phyloP scores from a whole-genome alignment of 1,140 invertebrate species.

The Globodera rostochiensis region DNA sequence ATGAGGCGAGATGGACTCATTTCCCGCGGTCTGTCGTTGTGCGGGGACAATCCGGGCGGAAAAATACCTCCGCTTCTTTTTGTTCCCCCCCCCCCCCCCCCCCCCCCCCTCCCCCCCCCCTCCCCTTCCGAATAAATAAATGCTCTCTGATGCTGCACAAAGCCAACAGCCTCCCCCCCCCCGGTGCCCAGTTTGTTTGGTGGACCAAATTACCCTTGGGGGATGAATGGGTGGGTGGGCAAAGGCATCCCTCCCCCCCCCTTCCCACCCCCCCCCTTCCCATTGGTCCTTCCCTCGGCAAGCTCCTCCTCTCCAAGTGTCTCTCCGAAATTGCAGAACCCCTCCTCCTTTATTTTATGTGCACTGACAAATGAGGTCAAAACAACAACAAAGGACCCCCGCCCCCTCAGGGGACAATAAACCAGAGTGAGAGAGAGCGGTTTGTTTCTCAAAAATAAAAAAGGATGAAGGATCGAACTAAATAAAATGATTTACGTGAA shows the following conservation, averaged over 20 bases:
- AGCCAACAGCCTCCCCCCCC: no score
- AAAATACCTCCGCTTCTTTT: background rate
- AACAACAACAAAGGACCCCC: no score
- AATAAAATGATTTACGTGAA: background rate
- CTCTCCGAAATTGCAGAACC: background rate
- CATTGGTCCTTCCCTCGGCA: background rate
- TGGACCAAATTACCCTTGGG: no score
- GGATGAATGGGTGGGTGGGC: no score
- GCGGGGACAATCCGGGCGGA: background rate
- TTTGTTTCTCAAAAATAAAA: background rate
- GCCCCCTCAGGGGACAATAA: no score
- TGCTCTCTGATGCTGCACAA: background rate
- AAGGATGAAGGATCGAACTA: no score
- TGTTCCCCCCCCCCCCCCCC: no score
- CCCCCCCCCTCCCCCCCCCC: no score
- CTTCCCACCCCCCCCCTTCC: background rate
- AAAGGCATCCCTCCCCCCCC: background rate
- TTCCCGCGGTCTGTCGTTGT: no score
- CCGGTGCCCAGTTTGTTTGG: no score
- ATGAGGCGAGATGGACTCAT: background rate
- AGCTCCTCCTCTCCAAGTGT: background rate
- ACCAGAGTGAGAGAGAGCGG: no score
- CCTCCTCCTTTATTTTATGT: background rate
- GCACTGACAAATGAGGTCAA: no score
- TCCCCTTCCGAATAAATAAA: background rate